A percentile compares a stretch with the other conserved stretches of the same genome.
phyloP scores from a whole-genome alignment of 2,888 invertebrate species.

The Ligdia adustata region DNA sequence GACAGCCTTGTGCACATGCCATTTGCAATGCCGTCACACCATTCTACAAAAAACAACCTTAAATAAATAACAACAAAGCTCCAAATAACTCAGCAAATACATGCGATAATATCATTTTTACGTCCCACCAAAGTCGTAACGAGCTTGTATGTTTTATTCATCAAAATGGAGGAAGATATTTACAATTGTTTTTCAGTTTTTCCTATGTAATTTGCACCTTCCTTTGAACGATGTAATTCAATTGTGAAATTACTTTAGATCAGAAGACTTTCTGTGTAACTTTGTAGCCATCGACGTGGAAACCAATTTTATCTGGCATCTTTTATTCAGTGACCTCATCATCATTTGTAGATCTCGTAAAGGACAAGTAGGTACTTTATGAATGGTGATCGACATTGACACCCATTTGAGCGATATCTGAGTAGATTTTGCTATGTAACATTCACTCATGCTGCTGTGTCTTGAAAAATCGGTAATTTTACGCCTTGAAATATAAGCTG shows the following conservation, averaged over 20 bases:
- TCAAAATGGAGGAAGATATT: slow-evolving; percentile 29
- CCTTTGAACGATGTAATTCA: slow-evolving; percentile 15
- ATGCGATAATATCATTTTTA: slow-evolving; percentile 24
- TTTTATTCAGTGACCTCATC: no score
- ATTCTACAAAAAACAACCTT: slow-evolving; percentile 71
- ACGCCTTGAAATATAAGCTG: no score
- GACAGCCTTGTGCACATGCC: slow-evolving; percentile 88
- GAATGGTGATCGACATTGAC: no score
- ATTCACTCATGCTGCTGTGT: no score
- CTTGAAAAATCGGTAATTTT: no score
- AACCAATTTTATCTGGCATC: no score
- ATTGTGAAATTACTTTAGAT: slow-evolving; percentile 9
- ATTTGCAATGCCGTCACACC: slow-evolving; percentile 88
- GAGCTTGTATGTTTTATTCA: slow-evolving; percentile 43
- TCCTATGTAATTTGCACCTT: slow-evolving; percentile 2
- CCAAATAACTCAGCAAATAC: slow-evolving; percentile 1
- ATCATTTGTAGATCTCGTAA: no score
- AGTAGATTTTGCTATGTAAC: no score
- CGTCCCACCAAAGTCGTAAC: slow-evolving; percentile 22
- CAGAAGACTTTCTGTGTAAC: slow-evolving; percentile 1
- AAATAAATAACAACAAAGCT: background rate
- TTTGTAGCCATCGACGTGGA: no score
- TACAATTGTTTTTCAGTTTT: slow-evolving; percentile 33
- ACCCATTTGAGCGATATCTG: no score
- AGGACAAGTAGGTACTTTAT: no score